Evolutionary conservation across 2,113 vertebrate species (phyloP), one percentile per base, ranked within the genome.

Genomic region (Suncus etruscus): DNA sequence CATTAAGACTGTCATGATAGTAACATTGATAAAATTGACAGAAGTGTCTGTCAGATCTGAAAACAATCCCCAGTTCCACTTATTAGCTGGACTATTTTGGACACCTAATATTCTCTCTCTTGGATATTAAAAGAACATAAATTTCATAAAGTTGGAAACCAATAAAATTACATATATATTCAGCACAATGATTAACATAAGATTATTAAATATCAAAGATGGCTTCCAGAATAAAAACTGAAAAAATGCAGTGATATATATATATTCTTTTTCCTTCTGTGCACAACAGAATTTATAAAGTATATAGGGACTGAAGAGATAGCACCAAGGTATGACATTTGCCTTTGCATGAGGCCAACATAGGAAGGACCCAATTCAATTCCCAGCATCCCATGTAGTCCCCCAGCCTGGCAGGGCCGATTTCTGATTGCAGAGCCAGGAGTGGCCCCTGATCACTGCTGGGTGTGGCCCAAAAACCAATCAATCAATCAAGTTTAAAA

Each of bases 231-330:
- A 84, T 66, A 31, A 92, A 91, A 24, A 32, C 12, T 54, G 70
- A 50, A 66, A 81, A 51, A 86, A 75, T 25, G 22, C 6, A 87
- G 51, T 45, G 47, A 69, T 65, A 8, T 29, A 58, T 32, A 51
- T 58, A n/a, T n/a, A n/a, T 83, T 78, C n/a, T 1, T 61, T 81
- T 75, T 32, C 86, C 12, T 11, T 91, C 58, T 81, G 6, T 63
- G 16, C 68, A 66, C 92, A 87, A 65, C 10, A 74, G 68, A 83
- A 93, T 87, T 89, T 94, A 89, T 6, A 90, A 45, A 92, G 31
- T 27, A 24, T 73, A 86, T 75, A 22, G 75, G 90, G 83, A n/a
- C 27, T 8, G 51, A 10, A 51, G 2, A 54, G 15, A 54, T 12
- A 54, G 51, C 51, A 54, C 51, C 3, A 7, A 5, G 51, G 15